Conservation (phyloP, 2,888 invertebrate species). For the Drosophila planitibia region DNA sequence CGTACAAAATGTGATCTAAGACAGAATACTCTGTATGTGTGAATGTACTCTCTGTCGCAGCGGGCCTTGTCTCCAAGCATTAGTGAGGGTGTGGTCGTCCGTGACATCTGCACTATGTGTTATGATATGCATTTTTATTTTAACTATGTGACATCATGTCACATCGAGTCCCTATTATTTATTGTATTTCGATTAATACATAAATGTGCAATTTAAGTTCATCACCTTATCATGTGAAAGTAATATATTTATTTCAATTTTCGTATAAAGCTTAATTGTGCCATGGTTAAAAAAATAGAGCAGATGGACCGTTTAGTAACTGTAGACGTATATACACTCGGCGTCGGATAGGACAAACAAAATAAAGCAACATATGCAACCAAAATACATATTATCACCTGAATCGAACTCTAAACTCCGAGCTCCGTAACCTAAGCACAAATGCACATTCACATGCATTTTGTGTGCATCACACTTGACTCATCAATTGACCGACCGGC, state of each 20-base stretch:
- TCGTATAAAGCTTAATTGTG: neutral
- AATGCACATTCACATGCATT: conserved; percentile 15
- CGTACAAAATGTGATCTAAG: conserved; percentile 28
- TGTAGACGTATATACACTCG: neutral
- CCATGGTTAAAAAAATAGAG: neutral
- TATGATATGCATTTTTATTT: conserved; percentile 13
- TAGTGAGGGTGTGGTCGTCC: conserved; percentile 33
- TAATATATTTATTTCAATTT: neutral
- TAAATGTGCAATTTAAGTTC: neutral
- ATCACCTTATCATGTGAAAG: neutral
- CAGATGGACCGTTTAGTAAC: conserved; percentile 15
- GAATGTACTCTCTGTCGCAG: conserved; percentile 23
- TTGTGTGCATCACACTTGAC: conserved; percentile 35
- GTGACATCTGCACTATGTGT: conserved; percentile 29
- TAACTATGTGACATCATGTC: conserved; percentile 15
- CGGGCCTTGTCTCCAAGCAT: conserved; percentile 21
- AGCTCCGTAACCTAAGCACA: conserved; percentile 5
- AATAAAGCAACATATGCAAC: conserved; percentile 6
- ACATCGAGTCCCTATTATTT: neutral
- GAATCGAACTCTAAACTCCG: neutral
- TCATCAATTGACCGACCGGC: conserved; percentile 29
- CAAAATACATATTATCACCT: conserved; percentile 1
- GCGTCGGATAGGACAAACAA: neutral
- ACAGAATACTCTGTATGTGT: conserved; percentile 27
- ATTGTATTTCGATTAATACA: neutral